A percentile compares a stretch with the other conserved stretches of the same genome.
Conservation (phyloP, 2,113 vertebrate genomes). For the Lathamus discolor region DNA sequence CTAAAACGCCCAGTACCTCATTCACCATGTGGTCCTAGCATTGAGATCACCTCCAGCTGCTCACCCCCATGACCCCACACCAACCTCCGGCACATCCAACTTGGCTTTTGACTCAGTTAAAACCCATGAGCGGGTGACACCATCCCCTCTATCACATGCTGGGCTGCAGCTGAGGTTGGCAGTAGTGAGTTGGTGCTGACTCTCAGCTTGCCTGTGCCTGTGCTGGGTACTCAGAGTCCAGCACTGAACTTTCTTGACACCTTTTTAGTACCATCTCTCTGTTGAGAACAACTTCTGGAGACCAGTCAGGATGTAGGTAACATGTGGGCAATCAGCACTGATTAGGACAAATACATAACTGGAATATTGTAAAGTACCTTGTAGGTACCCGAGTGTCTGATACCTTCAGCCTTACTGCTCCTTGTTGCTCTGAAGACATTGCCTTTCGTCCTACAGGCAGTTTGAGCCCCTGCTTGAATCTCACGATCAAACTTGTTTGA, state of each 20-base stretch:
- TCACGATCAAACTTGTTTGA: not conserved
- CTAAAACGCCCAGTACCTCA: not conserved
- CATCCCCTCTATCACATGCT: fast-evolving
- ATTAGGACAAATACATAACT: not conserved
- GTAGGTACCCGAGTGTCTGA: not conserved
- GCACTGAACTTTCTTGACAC: not conserved
- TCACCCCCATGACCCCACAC: not conserved
- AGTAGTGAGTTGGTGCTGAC: fast-evolving
- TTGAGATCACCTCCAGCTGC: not conserved
- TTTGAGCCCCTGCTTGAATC: not conserved
- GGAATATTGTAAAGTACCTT: not conserved
- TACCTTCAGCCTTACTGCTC: not conserved
- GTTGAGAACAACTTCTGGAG: not conserved
- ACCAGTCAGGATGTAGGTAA: not conserved
- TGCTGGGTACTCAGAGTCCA: not conserved
- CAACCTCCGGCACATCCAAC: not conserved
- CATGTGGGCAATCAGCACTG: not conserved
- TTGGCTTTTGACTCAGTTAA: not conserved
- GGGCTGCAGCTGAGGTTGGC: not conserved
- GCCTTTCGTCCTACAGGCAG: not conserved
- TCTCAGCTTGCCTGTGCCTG: not conserved
- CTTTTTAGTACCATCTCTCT: not conserved
- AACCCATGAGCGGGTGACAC: not conserved
- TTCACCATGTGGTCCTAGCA: not conserved
- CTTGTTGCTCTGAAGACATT: not conserved